A percentile compares a stretch with the other conserved stretches of the same genome.
These are phyloP conservation scores for Liparis tanakae DNA, from an alignment of 2,797 vertebrate genomes.

Conservation along the genomic window DNA sequence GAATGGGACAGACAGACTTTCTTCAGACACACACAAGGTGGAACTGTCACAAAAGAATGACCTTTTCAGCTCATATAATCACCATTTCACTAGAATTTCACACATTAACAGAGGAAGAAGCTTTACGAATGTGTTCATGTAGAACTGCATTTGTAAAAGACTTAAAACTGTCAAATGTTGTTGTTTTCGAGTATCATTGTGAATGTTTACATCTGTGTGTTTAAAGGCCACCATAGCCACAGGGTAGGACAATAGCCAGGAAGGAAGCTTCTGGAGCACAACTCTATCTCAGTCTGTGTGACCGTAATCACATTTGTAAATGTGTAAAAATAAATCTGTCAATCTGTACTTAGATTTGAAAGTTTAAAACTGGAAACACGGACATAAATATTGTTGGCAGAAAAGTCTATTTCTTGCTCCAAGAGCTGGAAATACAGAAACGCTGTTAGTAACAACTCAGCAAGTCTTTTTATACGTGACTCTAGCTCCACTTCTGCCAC, in stretches of 20 bases:
- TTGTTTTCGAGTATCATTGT: constrained; percentile 17
- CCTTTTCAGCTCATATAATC: constrained; percentile 80
- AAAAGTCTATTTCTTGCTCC: no score
- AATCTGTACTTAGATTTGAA: no score
- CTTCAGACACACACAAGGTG: constrained; percentile 88
- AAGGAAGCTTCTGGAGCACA: background rate
- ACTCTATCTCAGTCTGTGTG: background rate
- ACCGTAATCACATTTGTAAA: no score
- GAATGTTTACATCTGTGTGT: constrained; percentile 5
- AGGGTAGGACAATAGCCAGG: background rate
- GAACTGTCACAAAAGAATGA: constrained; percentile 84
- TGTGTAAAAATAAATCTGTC: no score
- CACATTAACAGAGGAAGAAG: background rate
- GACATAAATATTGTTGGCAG: no score
- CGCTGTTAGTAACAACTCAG: no score
- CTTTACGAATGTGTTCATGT: background rate
- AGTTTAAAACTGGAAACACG: no score
- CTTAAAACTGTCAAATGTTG: background rate
- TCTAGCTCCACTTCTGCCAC: no score
- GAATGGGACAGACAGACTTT: constrained; percentile 79
- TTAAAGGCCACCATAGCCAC: background rate
- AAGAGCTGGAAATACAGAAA: no score
- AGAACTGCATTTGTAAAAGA: background rate
- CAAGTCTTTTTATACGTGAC: no score
- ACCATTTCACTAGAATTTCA: constrained; percentile 82